These are phyloP conservation scores for Tenodera sinensis DNA, from an alignment of 2,888 invertebrate genomes.

Conservation along the genomic window DNA sequence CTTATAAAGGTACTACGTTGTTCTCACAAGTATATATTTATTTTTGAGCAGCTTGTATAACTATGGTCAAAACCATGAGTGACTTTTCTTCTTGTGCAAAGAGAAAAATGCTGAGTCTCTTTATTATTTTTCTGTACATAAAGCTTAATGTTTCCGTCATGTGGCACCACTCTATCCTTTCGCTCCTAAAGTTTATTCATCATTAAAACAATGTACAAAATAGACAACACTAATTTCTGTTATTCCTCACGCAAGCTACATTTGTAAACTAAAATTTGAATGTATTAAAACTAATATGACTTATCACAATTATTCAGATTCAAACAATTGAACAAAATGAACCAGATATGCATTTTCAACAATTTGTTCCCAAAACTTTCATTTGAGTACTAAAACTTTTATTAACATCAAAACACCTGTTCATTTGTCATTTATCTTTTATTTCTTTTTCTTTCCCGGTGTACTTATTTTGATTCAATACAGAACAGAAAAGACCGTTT, in stretches of 20 bases:
- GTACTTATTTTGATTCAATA: not conserved
- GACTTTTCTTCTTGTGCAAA: not conserved
- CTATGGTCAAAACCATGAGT: not conserved
- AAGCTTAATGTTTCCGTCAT: not conserved
- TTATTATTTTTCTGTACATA: not conserved
- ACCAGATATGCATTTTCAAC: not conserved
- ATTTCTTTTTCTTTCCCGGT: not conserved
- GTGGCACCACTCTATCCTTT: not conserved
- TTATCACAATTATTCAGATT: not conserved
- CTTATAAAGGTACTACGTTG: not conserved
- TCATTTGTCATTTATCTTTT: not conserved
- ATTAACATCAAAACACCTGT: not conserved
- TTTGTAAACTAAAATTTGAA: not conserved
- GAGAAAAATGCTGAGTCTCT: not conserved
- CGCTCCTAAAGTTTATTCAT: not conserved
- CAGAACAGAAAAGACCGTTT: not conserved
- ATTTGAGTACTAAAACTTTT: not conserved
- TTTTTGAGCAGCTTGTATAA: not conserved
- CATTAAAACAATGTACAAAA: too few relatives aligned
- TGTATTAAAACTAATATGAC: not conserved
- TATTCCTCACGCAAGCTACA: not conserved
- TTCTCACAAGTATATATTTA: not conserved
- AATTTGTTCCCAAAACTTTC: not conserved
- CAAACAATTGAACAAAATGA: not conserved
- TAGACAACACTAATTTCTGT: too few relatives aligned